Percentiles rank a stretch among this genome's conserved stretches.
Evolutionary conservation across 2,113 vertebrate genomes (phyloP).

Genomic region (Phaetusa simplex): DNA sequence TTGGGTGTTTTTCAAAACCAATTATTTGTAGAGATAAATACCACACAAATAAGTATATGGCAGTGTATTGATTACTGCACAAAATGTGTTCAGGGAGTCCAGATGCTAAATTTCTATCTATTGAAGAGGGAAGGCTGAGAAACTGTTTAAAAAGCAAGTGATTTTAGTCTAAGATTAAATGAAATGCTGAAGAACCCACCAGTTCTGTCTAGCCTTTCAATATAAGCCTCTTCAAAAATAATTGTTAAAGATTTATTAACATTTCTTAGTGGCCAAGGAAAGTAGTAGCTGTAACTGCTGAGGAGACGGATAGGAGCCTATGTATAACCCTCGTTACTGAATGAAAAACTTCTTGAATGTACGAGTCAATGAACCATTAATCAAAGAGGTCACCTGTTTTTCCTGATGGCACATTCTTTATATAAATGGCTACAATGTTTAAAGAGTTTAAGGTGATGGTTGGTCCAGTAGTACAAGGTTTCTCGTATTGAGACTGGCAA

Average conservation of each 20-base stretch:
- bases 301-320: neutral
- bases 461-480: neutral
- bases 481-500: neutral
- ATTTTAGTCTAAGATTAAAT: neutral
- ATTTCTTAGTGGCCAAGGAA: neutral
- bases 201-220: neutral
- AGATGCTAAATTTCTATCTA: neutral
- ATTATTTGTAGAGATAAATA: neutral
- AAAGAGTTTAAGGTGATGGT: neutral
- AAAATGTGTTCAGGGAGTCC: neutral
- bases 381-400: neutral
- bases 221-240: neutral
- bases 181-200: neutral
- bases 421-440: neutral
- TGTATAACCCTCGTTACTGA: neutral
- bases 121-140: neutral
- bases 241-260: neutral
- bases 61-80: neutral
- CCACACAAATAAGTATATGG: neutral
- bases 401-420: neutral
- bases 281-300: neutral
- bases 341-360: neutral
- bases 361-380: neutral
- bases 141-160: neutral
- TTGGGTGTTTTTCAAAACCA: neutral